Percentiles rank a stretch among this genome's conserved stretches.
These are phyloP conservation scores for Operophtera brumata DNA, from an alignment of 2,888 invertebrate genomes.

Conservation along the genomic window DNA sequence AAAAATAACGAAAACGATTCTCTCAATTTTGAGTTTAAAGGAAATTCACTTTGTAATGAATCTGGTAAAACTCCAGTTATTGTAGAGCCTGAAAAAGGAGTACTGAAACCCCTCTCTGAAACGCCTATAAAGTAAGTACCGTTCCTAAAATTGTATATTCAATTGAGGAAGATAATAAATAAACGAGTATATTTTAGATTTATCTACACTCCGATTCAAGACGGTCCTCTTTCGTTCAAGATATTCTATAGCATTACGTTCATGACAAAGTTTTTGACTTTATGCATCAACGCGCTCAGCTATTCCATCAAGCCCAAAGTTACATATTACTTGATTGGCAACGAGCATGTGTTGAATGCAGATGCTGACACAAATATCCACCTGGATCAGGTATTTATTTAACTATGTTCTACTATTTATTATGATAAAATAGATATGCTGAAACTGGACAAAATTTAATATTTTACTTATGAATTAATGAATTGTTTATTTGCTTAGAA, in stretches of 20 bases:
- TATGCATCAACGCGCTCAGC: conserved; percentile 77
- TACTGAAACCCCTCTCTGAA: conserved; percentile 68
- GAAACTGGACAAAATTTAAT: no score
- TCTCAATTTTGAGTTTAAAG: conserved; percentile 76
- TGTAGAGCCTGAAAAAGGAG: conserved; percentile 75
- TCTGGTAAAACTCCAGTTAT: conserved; percentile 74
- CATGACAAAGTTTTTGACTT: conserved; percentile 70
- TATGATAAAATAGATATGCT: not conserved
- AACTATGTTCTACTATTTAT: not conserved
- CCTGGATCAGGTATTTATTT: conserved; percentile 61
- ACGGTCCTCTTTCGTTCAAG: conserved; percentile 79
- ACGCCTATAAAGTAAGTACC: conserved; percentile 73
- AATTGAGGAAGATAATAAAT: no score
- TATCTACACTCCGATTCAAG: conserved; percentile 74
- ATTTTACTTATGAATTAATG: no score
- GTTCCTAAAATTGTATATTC: not conserved
- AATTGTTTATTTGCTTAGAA: no score
- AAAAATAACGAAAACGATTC: conserved; percentile 78
- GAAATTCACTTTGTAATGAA: conserved; percentile 78
- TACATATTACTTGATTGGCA: conserved; percentile 66
- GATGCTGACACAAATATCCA: conserved; percentile 67
- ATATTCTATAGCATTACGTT: conserved; percentile 78
- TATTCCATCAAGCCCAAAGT: conserved; percentile 76
- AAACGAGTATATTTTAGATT: conserved; percentile 57
- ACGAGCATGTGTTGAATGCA: conserved; percentile 59